Evolutionary conservation across 2,797 vertebrate species (phyloP).

Genomic region (Discoglossus pictus): DNA sequence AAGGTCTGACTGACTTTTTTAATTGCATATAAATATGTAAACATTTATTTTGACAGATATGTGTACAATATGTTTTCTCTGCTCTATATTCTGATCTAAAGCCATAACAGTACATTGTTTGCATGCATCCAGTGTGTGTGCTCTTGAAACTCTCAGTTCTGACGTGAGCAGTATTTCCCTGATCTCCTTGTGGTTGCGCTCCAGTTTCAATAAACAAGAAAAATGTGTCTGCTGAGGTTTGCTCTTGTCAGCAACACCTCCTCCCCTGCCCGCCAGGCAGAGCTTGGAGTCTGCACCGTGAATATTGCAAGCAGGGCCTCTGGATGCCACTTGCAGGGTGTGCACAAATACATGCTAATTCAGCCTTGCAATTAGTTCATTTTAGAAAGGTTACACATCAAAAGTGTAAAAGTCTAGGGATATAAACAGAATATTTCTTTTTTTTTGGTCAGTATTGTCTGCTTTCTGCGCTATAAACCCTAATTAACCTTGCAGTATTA

Average conservation of each 20-base stretch:
- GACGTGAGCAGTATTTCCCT: constrained; percentile 52
- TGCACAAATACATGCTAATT: neutral
- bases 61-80: too few species aligned
- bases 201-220: constrained; percentile 47
- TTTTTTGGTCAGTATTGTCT: neutral
- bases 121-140: neutral
- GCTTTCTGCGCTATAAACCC: constrained; percentile 59
- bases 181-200: constrained; percentile 58
- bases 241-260: constrained; percentile 57
- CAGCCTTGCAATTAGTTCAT: constrained; percentile 2
- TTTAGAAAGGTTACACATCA: constrained; percentile 24
- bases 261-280: constrained; percentile 57
- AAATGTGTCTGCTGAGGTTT: constrained; percentile 62
- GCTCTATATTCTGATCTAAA: too few species aligned
- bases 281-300: constrained; percentile 57
- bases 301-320: constrained; percentile 44
- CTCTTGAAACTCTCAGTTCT: constrained; percentile 36
- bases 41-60: too few species aligned
- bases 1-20: too few species aligned
- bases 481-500: constrained; percentile 63
- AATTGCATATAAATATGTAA: too few species aligned
- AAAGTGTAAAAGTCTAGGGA: too few species aligned
- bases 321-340: constrained; percentile 48
- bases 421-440: too few species aligned
- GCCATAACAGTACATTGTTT: too few species aligned